A percentile compares a stretch with the other conserved stretches of the same genome.
These are phyloP conservation scores for Salmo trutta DNA, from an alignment of 2,797 vertebrate genomes.

Conservation along the genomic window DNA sequence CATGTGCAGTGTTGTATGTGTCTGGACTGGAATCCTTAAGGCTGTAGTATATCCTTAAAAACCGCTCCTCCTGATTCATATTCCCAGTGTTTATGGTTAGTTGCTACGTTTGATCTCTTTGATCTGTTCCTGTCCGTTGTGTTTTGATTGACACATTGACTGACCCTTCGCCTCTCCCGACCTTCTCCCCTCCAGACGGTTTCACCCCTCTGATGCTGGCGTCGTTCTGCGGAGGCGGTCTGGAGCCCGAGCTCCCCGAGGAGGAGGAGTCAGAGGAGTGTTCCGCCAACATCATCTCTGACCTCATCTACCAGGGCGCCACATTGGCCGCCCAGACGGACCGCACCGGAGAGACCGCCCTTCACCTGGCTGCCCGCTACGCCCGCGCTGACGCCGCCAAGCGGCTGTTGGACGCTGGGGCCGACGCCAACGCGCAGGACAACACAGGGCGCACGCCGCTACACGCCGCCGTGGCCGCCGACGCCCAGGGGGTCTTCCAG, in stretches of 20 bases:
- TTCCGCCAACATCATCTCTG: constrained; percentile 91
- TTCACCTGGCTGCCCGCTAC: constrained; percentile 90
- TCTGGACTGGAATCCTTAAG: too few species aligned
- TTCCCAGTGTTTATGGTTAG: too few species aligned
- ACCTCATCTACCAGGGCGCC: constrained; percentile 93
- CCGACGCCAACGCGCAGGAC: constrained; percentile 91
- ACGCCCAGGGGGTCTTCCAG: constrained; percentile 95
- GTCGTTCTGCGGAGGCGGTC: constrained; percentile 89
- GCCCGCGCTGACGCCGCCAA: constrained; percentile 92
- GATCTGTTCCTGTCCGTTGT: not conserved
- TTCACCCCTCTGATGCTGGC: constrained; percentile 95
- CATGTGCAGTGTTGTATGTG: too few species aligned
- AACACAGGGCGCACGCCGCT: constrained; percentile 89
- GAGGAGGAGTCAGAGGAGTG: constrained; percentile 88
- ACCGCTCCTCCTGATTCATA: too few species aligned
- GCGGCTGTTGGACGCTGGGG: constrained; percentile 89
- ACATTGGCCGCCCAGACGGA: constrained; percentile 90
- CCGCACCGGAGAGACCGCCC: constrained; percentile 90
- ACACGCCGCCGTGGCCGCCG: constrained; percentile 91
- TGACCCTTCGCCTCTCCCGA: not conserved
- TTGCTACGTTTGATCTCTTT: too few species aligned
- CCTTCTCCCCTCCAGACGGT: constrained; percentile 76
- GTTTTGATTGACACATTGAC: constrained; percentile 11
- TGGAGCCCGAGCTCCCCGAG: constrained; percentile 83
- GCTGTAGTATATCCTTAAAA: too few species aligned